Evolutionary conservation across 30 jellyfish, hydroid and myxozoan species (phyloP), one percentile per base, ranked within the genome.

Genomic region (Nemopilema nomurai): DNA sequence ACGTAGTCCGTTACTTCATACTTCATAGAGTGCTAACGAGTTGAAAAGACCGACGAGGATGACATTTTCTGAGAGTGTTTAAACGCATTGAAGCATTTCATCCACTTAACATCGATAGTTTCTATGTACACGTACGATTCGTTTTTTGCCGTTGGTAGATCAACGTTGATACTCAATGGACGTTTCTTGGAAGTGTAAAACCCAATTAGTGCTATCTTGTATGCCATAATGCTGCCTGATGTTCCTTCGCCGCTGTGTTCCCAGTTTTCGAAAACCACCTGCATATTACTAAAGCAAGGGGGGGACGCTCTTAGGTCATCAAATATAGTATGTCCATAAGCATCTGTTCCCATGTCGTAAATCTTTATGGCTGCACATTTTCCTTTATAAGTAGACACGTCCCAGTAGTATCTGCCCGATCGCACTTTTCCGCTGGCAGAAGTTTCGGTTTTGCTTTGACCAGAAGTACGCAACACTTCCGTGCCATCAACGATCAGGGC

Each of bases 291-390:
- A n/a, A 64, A 50, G 31, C 91, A 82, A 8, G 91, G 91, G 1
- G 91, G 85, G 20, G 85, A 52, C 26, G 81, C 79, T 23, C 91
- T 50, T 51, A 82, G 71, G 41, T 82, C 91, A 57, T 82, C 91
- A 51, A 82, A 82, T 28, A 82, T 26, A 0, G 85, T 69, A 32
- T 49, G 49, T 22, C 79, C 77, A 33, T n/a, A 66, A 31, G 28
- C 19, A 0, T 75, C 84, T 16, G 23, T 68, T 31, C 82, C 62
- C 18, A 8, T 0, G 26, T 82, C 91, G 19, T 21, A 22, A 8
- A 82, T 21, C 51, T 71, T 71, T 21, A 82, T 21, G 18, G 30
- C 18, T 21, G 80, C 85, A 32, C 91, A 82, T 31, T 49, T 29
- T 1, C 67, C 70, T 51, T 51, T 52, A 63, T 63, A 49, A 1